phyloP scores from a whole-genome alignment of 2,113 vertebrate species.

The Nannospalax galili region DNA sequence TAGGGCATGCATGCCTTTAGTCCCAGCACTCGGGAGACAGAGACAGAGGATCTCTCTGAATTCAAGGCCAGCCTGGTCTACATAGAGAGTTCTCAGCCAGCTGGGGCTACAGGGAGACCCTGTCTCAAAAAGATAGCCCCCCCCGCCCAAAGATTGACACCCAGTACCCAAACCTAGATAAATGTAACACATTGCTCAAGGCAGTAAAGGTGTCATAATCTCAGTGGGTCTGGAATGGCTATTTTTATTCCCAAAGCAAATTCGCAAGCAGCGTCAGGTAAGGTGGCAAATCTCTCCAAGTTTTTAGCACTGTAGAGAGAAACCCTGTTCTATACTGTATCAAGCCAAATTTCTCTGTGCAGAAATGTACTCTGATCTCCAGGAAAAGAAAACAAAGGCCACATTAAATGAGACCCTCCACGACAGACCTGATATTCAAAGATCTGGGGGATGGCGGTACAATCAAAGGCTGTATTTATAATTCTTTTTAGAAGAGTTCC shows the following conservation, averaged over 20 bases:
- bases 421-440: neutral
- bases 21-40: too few relatives aligned
- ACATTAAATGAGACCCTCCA: neutral
- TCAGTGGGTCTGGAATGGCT: neutral
- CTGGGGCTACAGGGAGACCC: too few relatives aligned
- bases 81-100: too few relatives aligned
- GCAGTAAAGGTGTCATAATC: constrained; percentile 32
- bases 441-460: neutral
- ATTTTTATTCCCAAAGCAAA: constrained; percentile 35
- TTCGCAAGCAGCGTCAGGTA: neutral
- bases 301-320: constrained; percentile 37
- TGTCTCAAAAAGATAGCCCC: too few relatives aligned
- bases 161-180: neutral
- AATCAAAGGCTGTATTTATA: neutral
- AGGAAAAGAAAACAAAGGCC: neutral
- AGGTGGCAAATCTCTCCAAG: neutral
- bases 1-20: too few relatives aligned
- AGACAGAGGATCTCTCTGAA: too few relatives aligned
- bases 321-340: neutral
- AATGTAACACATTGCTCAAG: neutral
- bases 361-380: neutral
- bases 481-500: neutral
- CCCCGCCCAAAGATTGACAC: neutral
- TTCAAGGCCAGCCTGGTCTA: too few relatives aligned
- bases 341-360: neutral